Conservation (phyloP, 2,888 invertebrate species). For the Drosophila mettleri region DNA sequence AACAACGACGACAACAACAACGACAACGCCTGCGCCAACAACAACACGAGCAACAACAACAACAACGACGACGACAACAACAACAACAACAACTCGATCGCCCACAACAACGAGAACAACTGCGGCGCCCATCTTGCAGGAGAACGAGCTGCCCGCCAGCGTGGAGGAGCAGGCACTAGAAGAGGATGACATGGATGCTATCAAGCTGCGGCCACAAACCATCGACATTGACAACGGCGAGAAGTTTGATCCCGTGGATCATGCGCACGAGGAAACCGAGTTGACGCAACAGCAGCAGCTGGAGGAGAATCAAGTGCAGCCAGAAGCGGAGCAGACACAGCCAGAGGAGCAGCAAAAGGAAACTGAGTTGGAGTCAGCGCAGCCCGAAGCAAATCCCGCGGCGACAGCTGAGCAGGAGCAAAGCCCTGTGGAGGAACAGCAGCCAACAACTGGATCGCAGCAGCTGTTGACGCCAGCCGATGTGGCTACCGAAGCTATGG, state of each 20-base stretch:
- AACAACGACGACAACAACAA: conserved; percentile 52
- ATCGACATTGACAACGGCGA: conserved; percentile 52
- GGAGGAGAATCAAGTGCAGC: conserved; percentile 19
- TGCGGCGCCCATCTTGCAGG: conserved; percentile 39
- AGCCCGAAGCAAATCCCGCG: not conserved
- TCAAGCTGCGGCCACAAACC: conserved; percentile 50
- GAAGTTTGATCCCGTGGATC: conserved; percentile 51
- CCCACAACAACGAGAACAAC: conserved; percentile 53
- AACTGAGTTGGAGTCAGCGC: conserved; percentile 3
- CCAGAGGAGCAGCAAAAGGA: conserved; percentile 23
- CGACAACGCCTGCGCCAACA: conserved; percentile 36
- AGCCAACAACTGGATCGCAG: conserved; percentile 60
- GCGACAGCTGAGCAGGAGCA: conserved; percentile 9
- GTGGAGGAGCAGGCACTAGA: conserved; percentile 81
- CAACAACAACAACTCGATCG: conserved; percentile 37
- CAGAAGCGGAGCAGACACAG: not conserved
- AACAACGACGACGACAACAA: conserved; percentile 36
- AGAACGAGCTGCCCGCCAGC: conserved; percentile 60
- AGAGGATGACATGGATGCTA: conserved; percentile 60
- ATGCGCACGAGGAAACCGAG: conserved; percentile 68
- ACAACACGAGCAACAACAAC: conserved; percentile 46
- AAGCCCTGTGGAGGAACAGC: conserved; percentile 7
- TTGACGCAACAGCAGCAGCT: conserved; percentile 52
- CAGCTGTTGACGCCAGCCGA: conserved; percentile 66
- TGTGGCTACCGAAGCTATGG: conserved; percentile 56